Evolutionary conservation across 92 coral and sea anemone genomes (phyloP).

Genomic region (Heliopora coerulea): DNA sequence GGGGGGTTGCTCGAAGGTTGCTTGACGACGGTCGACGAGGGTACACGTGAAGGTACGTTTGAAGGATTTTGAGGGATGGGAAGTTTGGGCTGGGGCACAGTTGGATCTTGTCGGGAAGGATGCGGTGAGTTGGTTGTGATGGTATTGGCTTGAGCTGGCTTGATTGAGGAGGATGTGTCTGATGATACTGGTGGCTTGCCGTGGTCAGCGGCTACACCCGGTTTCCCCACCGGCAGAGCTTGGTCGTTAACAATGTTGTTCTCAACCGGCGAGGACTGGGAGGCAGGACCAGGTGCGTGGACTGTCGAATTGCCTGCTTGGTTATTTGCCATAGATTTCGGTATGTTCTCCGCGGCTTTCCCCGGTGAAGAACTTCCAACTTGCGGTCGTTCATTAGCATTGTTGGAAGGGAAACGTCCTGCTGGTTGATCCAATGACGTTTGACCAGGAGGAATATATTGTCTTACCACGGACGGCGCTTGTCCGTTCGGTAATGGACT

Average conservation of each 20-base stretch:
- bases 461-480: too few relatives aligned
- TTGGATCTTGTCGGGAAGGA: neutral
- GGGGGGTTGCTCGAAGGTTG: conserved; percentile 30
- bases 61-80: neutral
- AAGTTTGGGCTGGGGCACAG: neutral
- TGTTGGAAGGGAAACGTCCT: too few relatives aligned
- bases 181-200: neutral
- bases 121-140: neutral
- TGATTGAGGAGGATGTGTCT: neutral
- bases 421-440: too few relatives aligned
- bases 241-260: neutral
- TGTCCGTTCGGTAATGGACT: too few relatives aligned
- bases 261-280: conserved; percentile 7
- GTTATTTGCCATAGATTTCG: too few relatives aligned
- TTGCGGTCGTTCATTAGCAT: neutral
- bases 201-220: too few relatives aligned
- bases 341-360: too few relatives aligned
- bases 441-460: too few relatives aligned
- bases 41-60: neutral
- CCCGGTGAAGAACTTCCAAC: neutral
- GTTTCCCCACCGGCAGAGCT: neutral
- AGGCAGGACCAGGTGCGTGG: neutral
- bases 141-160: neutral
- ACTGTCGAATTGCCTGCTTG: neutral
- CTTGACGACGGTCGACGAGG: neutral